These are phyloP conservation scores for Pollachius pollachius DNA, from an alignment of 2,113 vertebrate genomes.

Conservation along the genomic window DNA sequence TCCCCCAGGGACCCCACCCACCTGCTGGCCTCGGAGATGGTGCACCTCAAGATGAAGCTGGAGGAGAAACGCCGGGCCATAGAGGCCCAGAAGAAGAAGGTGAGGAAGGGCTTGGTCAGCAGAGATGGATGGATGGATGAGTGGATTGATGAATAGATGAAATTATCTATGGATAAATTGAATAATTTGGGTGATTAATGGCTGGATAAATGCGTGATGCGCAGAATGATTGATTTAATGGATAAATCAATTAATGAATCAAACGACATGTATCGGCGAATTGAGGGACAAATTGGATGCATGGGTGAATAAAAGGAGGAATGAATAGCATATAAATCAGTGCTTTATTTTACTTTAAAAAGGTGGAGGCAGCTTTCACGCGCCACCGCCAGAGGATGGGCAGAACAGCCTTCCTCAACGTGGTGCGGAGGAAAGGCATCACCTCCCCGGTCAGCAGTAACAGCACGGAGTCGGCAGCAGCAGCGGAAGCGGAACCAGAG, in stretches of 20 bases:
- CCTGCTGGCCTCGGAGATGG: slow-evolving; percentile 93
- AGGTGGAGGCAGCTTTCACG: slow-evolving; percentile 92
- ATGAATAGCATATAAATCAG: background rate
- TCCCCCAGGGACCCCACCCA: slow-evolving; percentile 85
- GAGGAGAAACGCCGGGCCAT: slow-evolving; percentile 95
- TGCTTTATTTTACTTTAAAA: background rate
- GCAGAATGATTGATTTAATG: too few species aligned
- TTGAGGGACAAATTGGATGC: background rate
- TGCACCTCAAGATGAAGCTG: slow-evolving; percentile 94
- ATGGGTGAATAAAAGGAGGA: too few species aligned
- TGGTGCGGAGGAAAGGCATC: slow-evolving; percentile 90
- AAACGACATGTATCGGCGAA: too few species aligned
- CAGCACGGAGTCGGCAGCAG: slow-evolving; percentile 72
- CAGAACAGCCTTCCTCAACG: slow-evolving; percentile 91
- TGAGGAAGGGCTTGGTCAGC: background rate
- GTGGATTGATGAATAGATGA: background rate
- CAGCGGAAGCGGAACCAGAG: slow-evolving; percentile 57
- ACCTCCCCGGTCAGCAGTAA: slow-evolving; percentile 76
- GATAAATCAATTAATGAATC: too few species aligned
- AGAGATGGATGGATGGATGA: background rate
- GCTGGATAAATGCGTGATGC: too few species aligned
- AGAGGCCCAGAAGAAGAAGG: slow-evolving; percentile 95
- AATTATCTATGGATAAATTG: too few species aligned
- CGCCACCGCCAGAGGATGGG: slow-evolving; percentile 94
- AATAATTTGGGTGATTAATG: too few species aligned